phyloP scores from a whole-genome alignment of 2,797 vertebrate species.

The Cyprinodon diabolis region DNA sequence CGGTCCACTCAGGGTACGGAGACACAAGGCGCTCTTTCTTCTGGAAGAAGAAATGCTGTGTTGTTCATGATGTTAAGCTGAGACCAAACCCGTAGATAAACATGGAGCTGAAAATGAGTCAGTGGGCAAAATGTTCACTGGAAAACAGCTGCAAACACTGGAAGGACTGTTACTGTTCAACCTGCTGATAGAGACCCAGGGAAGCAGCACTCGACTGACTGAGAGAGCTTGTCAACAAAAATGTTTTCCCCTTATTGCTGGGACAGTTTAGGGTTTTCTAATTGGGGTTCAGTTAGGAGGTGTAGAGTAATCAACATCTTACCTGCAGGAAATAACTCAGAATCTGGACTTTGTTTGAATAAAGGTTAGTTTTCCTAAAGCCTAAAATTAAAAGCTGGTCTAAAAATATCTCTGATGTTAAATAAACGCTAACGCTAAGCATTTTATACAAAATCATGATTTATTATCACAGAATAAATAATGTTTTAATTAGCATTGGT shows the following conservation, averaged over 20 bases:
- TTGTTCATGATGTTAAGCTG: slow-evolving; percentile 61
- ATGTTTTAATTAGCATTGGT: too few relatives aligned
- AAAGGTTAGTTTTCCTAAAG: not conserved
- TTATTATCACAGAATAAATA: too few relatives aligned
- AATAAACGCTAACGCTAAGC: too few relatives aligned
- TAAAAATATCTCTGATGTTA: too few relatives aligned
- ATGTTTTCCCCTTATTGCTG: not conserved
- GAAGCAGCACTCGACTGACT: not conserved
- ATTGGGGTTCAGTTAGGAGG: not conserved
- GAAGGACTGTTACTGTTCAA: slow-evolving; percentile 12
- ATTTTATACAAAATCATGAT: too few relatives aligned
- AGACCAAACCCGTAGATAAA: slow-evolving; percentile 36
- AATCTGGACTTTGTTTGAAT: too few relatives aligned
- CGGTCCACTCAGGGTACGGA: slow-evolving; percentile 53
- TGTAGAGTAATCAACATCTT: not conserved
- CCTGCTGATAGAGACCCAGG: not conserved
- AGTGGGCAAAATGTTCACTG: slow-evolving; percentile 1
- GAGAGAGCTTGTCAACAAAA: not conserved
- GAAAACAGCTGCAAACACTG: slow-evolving; percentile 14
- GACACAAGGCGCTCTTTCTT: slow-evolving; percentile 81
- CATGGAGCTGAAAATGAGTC: slow-evolving; percentile 17
- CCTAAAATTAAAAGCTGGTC: not conserved
- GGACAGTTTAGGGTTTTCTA: not conserved
- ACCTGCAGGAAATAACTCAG: not conserved
- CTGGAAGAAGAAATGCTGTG: slow-evolving; percentile 63